Base-by-base conservation (phyloP, 2,113 vertebrate genomes). In the Hippocampus abdominalis region DNA sequence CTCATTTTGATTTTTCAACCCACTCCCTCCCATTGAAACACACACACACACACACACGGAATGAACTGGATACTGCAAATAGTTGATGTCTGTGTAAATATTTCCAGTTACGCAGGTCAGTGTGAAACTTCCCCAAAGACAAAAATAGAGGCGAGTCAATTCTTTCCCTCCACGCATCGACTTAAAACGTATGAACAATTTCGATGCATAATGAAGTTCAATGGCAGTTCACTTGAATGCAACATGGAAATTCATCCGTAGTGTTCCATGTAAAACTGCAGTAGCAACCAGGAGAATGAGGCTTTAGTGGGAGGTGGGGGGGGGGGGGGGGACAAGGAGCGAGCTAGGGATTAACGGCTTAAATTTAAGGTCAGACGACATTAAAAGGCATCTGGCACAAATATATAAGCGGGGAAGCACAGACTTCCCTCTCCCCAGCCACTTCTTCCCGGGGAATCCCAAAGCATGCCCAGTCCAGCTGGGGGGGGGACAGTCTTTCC, bases 71-170 rank as follows among this genome's bases (percentile, higher is more conserved):
- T 7, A 42, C 40, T 25, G 4, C 57, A 59, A 59, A 59, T 15
- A 27, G 54, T 2, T 57, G 21, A 86, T 71, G 27, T 40, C 36
- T 64, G 67, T 18, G 25, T 54, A 71, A 83, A 61, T 8, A 62
- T 83, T 90, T 88, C 89, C 88, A 89, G 85, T 86, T 86, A 87
- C 75, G 75, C 78, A 66, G 59, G 23, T 78, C 63, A 18, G 80
- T 82, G 84, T 84, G 49, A 29, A 39, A 64, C 76, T 85, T 84
- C 89, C 81, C 81, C 75, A 77, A 83, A 77, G 49, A 73, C 66
- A 42, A 79, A 77, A 84, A 87, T 85, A 89, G 74, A 81, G 44
- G 51, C 80, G 81, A 85, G 75, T 77, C 54, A 77, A 68, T 69
- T 46, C 40, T 23, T 27, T 25, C 63, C 40, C 42, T 15, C 10